Evolutionary conservation across 2,888 invertebrate genomes (phyloP), one percentile per base, ranked within the genome.

Genomic region (Watsonalla cultraria): DNA sequence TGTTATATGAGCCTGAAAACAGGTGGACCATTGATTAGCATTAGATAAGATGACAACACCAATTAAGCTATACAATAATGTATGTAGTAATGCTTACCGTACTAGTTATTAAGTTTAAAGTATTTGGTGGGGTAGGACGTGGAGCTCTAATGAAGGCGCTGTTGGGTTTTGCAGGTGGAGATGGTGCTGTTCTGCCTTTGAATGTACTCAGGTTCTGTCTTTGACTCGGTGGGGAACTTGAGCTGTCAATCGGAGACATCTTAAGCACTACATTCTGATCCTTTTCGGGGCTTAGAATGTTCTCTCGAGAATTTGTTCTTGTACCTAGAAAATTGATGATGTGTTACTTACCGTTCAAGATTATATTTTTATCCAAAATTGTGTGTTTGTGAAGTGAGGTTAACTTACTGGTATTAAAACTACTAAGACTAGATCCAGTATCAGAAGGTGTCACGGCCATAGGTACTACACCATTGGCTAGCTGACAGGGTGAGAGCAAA

Each of bases 111-210:
- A 96, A 92, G 85, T 95, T 96, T 60, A 96, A 85, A 45, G 96
- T 96, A 80, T 95, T 96, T 51, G 96, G 96, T 70, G 96, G 95
- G 66, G 96, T 95, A 1, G 96, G 96, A 73, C 95, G 90, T 33
- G 94, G 94, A 51, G 94, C 94, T 79, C 92, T 84, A 68, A 93
- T 83, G 76, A 92, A 84, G 58, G 87, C 70, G 67, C 90, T 80
- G 68, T 72, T 79, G 52, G 90, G 84, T 78, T 92, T 84, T 47
- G 83, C 84, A 45, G 91, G 90, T 34, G 92, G 92, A 34, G 92
- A 92, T 1, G 92, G 91, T 2, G 92, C 91, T 59, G 86, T 90
- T 60, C 91, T 91, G 54, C 93, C 93, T 84, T 94, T 95, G 70
- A 95, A 95, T 7, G 95, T 95, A 72, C 93, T 93, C 75, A 95